phyloP scores from a whole-genome alignment of 2,888 invertebrate genomes.

The Drosophila meridionalis region DNA sequence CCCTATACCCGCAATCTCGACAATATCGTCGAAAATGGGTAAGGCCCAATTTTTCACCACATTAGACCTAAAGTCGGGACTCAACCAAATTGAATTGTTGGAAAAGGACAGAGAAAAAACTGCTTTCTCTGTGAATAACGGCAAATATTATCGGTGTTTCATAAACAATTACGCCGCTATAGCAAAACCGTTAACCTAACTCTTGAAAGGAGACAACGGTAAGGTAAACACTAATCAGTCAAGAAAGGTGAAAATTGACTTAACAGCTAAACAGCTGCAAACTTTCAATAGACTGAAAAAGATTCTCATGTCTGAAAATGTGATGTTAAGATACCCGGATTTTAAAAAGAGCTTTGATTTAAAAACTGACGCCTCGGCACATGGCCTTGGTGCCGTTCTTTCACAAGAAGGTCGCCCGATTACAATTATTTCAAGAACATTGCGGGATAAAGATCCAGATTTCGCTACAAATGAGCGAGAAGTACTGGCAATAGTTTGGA shows the following conservation, averaged over 20 bases:
- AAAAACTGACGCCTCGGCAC: not conserved
- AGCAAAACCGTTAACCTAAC: not conserved
- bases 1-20: too few relatives aligned
- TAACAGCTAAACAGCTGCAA: not conserved
- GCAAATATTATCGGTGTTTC: too few relatives aligned
- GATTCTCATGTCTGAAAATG: not conserved
- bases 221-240: not conserved
- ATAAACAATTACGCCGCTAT: not conserved
- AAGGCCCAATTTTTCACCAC: too few relatives aligned
- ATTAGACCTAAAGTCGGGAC: too few relatives aligned
- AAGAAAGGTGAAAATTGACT: not conserved
- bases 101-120: not conserved
- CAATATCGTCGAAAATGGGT: too few relatives aligned
- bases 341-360: not conserved
- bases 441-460: not conserved
- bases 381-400: not conserved
- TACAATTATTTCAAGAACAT: not conserved
- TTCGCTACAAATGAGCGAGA: too few relatives aligned
- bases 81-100: not conserved
- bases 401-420: not conserved
- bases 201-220: not conserved
- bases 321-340: too few relatives aligned
- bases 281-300: not conserved
- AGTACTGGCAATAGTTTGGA: too few relatives aligned
- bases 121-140: too few relatives aligned